Evolutionary conservation across 2,888 invertebrate genomes (phyloP), one percentile per base, ranked within the genome.

Genomic region (Dioctria linearis): DNA sequence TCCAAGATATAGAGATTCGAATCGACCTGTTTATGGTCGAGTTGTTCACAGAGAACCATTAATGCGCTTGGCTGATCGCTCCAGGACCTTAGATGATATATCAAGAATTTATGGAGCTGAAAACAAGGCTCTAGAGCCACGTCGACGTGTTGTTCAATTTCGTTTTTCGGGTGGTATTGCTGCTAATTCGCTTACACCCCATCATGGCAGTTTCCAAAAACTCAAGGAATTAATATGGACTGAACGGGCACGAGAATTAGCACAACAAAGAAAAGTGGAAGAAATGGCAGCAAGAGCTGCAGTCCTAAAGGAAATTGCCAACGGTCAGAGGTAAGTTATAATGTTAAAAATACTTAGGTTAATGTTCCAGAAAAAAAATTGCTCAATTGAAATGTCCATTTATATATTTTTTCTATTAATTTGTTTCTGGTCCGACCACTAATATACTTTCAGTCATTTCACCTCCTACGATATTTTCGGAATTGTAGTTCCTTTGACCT

Each of bases 191-290:
- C 85, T 86, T 11, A 85, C 86, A n/a, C 83, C 85, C 4, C 86
- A 88, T 42, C 87, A 87, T 71, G 89, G 88, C 2, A 89, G 86
- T 85, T 95, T 96, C 86, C 94, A 95, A 85, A 93, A 94, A 83
- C 90, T 96, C 78, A 95, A 95, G 90, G 95, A 95, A 85, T 87
- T 96, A 83, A 94, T 95, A 84, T 91, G 93, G 76, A 93, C 93
- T 46, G 95, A 96, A 86, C 91, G 95, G 67, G 93, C 94, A 1
- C 92, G 94, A 65, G 95, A 95, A 85, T 89, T 95, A 82, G 93
- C 94, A 85, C 92, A 94, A 86, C 94, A 95, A 87, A 91, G 94
- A 83, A 91, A 93, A 82, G 92, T 92, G 0, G 95, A 95, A 84
- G 94, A 95, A 86, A 91, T 93, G 81, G 93, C 93, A 80, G 94